These are phyloP conservation scores for Sciurus carolinensis DNA, from an alignment of 2,797 vertebrate species.

Conservation along the genomic window DNA sequence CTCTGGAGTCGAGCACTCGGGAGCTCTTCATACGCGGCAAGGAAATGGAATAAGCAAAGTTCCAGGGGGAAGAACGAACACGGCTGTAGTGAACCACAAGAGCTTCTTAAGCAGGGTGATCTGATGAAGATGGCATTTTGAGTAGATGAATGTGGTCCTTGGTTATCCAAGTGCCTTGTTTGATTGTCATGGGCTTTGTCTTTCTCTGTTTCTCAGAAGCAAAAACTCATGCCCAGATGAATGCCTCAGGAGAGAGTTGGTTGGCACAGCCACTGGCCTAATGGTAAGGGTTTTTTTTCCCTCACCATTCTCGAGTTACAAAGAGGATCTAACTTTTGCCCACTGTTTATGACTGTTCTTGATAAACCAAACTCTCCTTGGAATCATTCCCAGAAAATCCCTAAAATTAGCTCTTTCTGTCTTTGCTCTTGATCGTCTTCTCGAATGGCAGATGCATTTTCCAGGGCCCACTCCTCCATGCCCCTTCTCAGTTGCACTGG, in stretches of 20 bases:
- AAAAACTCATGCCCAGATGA: background rate
- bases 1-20: background rate
- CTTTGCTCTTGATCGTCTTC: constrained; percentile 52
- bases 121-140: background rate
- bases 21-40: constrained; percentile 24
- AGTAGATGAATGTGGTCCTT: background rate
- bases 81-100: background rate
- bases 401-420: constrained; percentile 28
- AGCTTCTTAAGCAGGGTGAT: background rate
- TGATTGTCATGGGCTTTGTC: background rate
- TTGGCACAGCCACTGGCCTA: constrained; percentile 10
- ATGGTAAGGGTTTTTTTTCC: background rate
- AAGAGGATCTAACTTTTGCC: constrained; percentile 32
- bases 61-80: background rate
- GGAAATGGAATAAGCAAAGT: background rate
- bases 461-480: background rate
- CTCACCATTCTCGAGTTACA: background rate
- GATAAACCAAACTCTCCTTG: constrained; percentile 57
- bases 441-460: background rate
- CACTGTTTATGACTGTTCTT: background rate
- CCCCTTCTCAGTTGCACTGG: background rate
- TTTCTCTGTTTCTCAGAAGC: constrained; percentile 4
- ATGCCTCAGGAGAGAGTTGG: background rate
- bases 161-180: background rate
- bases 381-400: constrained; percentile 62